Evolutionary conservation across 2,113 vertebrate species (phyloP).

Genomic region (Prinia subflava): DNA sequence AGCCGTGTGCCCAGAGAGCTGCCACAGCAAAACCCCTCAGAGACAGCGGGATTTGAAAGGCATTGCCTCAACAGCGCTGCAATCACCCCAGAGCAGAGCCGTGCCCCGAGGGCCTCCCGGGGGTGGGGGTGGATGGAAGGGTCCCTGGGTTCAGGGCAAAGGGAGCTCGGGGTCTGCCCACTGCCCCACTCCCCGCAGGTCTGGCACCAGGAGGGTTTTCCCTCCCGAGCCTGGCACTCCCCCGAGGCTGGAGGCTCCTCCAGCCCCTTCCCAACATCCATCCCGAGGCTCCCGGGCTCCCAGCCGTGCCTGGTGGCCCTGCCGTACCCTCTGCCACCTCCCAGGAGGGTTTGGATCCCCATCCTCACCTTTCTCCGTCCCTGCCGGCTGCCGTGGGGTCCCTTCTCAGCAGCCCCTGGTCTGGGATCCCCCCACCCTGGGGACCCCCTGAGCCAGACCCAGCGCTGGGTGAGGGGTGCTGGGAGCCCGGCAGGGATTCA

Average conservation of each 20-base stretch:
- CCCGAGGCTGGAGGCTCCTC: neutral
- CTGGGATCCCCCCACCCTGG: neutral
- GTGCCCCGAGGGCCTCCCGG: rapidly evolving
- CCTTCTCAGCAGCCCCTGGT: too few species aligned
- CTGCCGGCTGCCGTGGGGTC: rapidly evolving
- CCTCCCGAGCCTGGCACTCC: neutral
- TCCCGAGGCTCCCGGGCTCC: neutral
- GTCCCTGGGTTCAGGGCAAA: rapidly evolving
- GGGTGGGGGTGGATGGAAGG: rapidly evolving
- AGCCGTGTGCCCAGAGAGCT: neutral
- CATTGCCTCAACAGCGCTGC: rapidly evolving
- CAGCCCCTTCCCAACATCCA: neutral
- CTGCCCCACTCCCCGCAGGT: rapidly evolving
- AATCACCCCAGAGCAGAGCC: rapidly evolving
- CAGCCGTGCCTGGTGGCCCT: neutral
- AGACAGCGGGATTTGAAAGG: neutral
- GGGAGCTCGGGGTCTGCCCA: neutral
- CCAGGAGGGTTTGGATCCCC: neutral
- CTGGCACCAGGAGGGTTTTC: neutral
- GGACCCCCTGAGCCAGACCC: rapidly evolving
- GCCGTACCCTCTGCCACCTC: rapidly evolving
- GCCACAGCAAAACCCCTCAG: neutral
- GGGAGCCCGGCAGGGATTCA: rapidly evolving
- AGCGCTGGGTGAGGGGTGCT: rapidly evolving
- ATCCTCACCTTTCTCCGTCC: too few species aligned